Evolutionary conservation across 2,113 vertebrate genomes (phyloP), one percentile per base, ranked within the genome.

Genomic region (Passerina amoena): DNA sequence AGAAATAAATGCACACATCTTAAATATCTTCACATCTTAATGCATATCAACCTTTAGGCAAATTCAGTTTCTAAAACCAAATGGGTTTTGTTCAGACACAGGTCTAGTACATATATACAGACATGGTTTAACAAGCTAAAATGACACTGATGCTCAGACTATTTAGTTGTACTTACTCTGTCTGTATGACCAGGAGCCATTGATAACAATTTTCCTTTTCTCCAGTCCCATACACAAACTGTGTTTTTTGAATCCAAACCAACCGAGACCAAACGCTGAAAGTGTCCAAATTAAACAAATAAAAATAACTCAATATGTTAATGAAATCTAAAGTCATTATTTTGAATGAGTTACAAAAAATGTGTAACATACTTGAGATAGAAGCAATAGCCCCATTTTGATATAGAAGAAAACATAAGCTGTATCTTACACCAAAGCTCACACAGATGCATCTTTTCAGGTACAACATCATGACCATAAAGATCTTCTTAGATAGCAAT

Each of bases 161-260:
- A 13, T 54, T 72, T 13, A 94, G n/a, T 70, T 81, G 66, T 96
- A 98, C 98, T 98, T 98, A 99, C 99, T 98, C 99, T 98, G 96
- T 99, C 99, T 66, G 99, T 99, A 86, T 99, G 99, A 96, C 99
- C 99, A 64, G 99, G 99, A 95, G 99, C 99, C 82, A 98, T 98
- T 82, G 99, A 99, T 79, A 99, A 97, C 95, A 99, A 98, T 95
- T 98, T 99, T 61, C 99, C 99, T 98, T 97, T 99, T 94, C 98
- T 99, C 99, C 99, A 99, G 97, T 99, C 99, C 99, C 99, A 99
- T 78, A 99, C 98, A 96, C 99, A 99, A 96, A 99, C 99, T 84
- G 99, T 99, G 97, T 99, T 99, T 98, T 99, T 99, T 4, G 99
- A 99, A 98, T 99, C 99, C 96, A 99, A 98, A 92, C 99, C 99